These are phyloP conservation scores for Brachionus plicatilis DNA, from an alignment of 1,140 invertebrate species.

Conservation along the genomic window DNA sequence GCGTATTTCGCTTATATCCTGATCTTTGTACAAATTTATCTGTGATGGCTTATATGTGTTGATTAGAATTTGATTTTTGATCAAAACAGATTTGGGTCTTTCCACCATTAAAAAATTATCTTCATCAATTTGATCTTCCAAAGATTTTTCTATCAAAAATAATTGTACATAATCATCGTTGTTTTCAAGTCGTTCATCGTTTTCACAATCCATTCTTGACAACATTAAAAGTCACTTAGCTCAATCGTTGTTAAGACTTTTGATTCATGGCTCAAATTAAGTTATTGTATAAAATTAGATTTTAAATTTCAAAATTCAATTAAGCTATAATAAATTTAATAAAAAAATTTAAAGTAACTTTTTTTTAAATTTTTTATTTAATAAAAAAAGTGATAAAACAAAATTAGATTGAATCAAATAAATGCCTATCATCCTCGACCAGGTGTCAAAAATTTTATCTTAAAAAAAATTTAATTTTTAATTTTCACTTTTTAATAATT, in stretches of 20 bases:
- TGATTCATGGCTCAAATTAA: not conserved
- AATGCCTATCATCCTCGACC: not conserved
- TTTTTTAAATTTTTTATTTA: not conserved
- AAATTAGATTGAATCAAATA: not conserved
- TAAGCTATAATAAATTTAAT: not conserved
- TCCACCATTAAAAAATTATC: not conserved
- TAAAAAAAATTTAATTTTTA: not conserved
- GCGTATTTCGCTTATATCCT: conserved; percentile 4
- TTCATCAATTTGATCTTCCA: not conserved
- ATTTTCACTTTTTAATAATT: not conserved
- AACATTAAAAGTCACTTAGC: not conserved
- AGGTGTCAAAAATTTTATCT: not conserved
- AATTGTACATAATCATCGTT: not conserved
- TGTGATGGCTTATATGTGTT: not conserved
- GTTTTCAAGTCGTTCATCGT: not conserved
- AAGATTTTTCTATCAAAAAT: not conserved
- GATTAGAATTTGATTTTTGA: not conserved
- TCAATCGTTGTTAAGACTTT: not conserved
- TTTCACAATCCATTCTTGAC: not conserved
- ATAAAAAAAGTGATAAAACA: not conserved
- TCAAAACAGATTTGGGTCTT: not conserved
- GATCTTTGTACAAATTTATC: not conserved
- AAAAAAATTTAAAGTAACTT: not conserved
- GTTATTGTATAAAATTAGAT: not conserved
- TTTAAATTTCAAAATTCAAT: not conserved